Evolutionary conservation across 2,888 invertebrate genomes (phyloP).

Genomic region (Tholera decimalis): DNA sequence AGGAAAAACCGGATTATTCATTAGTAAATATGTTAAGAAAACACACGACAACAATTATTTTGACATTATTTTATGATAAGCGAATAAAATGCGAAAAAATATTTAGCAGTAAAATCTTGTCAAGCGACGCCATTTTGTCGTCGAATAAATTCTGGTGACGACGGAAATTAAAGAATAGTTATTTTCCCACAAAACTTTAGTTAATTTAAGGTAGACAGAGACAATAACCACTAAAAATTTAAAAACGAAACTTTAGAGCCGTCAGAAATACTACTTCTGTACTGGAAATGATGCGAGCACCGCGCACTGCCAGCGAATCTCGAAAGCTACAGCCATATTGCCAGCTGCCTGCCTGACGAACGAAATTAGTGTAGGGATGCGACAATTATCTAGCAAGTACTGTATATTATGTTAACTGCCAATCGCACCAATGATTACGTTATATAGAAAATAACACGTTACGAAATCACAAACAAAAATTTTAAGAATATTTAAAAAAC

Average conservation of each 20-base stretch:
- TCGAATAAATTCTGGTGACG: constrained; percentile 90
- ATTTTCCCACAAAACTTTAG: constrained; percentile 81
- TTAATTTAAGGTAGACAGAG: constrained; percentile 84
- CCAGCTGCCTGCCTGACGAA: constrained; percentile 78
- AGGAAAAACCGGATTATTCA: constrained; percentile 76
- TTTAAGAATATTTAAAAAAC: not conserved
- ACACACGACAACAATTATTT: constrained; percentile 76
- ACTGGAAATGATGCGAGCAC: constrained; percentile 87
- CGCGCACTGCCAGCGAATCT: constrained; percentile 90
- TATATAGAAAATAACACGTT: not conserved
- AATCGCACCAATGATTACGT: not conserved
- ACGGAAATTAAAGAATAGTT: constrained; percentile 85
- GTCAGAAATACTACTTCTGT: constrained; percentile 87
- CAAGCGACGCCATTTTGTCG: constrained; percentile 92
- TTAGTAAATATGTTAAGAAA: constrained; percentile 78
- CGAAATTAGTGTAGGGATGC: constrained; percentile 70
- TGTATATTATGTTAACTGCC: not conserved
- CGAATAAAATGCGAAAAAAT: constrained; percentile 83
- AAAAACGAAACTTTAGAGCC: constrained; percentile 87
- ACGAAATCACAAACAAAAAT: not conserved
- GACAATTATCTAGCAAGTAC: constrained; percentile 10
- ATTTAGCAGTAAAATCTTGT: constrained; percentile 89
- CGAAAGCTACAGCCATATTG: constrained; percentile 91
- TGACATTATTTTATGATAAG: constrained; percentile 78
- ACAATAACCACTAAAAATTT: constrained; percentile 85